These are phyloP conservation scores for Trematocara stigmaticum DNA, from an alignment of 2,113 vertebrate species.

Conservation along the genomic window DNA sequence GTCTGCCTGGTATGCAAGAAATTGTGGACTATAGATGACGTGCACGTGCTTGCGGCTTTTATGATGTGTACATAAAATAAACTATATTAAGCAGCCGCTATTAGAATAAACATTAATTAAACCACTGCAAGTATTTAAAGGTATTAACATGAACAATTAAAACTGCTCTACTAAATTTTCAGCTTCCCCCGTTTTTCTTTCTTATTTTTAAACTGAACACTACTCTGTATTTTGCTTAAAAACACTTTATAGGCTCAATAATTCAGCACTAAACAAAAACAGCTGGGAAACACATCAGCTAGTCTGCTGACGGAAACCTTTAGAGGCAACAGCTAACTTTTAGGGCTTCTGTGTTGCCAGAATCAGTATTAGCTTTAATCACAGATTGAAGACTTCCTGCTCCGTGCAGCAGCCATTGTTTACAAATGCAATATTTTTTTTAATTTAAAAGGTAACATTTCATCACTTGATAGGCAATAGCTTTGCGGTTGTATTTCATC, in stretches of 20 bases:
- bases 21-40: rapidly evolving
- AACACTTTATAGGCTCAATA: not conserved
- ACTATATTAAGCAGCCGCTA: rapidly evolving
- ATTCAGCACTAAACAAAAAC: not conserved
- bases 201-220: not conserved
- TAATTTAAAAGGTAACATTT: not conserved
- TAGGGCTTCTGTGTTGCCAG: rapidly evolving
- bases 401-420: not conserved
- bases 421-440: not conserved
- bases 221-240: not conserved
- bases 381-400: not conserved
- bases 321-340: not conserved
- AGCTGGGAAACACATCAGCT: rapidly evolving
- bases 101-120: not conserved
- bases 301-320: not conserved
- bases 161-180: not conserved
- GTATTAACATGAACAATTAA: not conserved
- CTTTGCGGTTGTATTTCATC: not conserved
- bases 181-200: not conserved
- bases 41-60: rapidly evolving
- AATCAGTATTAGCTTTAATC: not conserved
- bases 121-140: not conserved
- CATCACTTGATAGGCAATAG: not conserved
- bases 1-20: not conserved
- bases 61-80: not conserved